Percentiles rank a stretch among this genome's conserved stretches.
Evolutionary conservation across 2,888 invertebrate species (phyloP).

Genomic region (Drosophila prostipennis): DNA sequence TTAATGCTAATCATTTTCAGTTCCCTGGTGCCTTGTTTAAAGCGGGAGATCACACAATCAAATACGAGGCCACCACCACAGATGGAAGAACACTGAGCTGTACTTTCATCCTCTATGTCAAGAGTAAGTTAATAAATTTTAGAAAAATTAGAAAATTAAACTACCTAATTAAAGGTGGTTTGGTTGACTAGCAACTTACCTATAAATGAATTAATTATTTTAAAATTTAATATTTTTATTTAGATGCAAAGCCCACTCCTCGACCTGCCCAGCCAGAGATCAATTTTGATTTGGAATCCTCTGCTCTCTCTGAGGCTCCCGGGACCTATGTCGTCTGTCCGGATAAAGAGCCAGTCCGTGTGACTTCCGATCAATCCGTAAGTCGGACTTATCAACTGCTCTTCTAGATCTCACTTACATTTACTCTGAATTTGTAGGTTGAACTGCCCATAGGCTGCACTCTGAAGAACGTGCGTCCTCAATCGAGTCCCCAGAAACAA

Average conservation of each 20-base stretch:
- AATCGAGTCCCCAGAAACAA: slow-evolving; percentile 50
- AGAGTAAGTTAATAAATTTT: slow-evolving; percentile 83
- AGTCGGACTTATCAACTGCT: slow-evolving; percentile 73
- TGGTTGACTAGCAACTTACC: no score
- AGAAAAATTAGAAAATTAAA: no score
- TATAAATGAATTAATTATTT: background rate
- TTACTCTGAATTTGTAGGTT: slow-evolving; percentile 64
- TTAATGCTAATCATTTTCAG: slow-evolving; percentile 74
- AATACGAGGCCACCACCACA: slow-evolving; percentile 87
- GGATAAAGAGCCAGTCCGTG: slow-evolving; percentile 80
- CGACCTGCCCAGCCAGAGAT: background rate
- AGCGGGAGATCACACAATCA: slow-evolving; percentile 87
- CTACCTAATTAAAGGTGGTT: no score
- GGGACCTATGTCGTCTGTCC: slow-evolving; percentile 80
- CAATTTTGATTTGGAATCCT: slow-evolving; percentile 12
- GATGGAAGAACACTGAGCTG: slow-evolving; percentile 87
- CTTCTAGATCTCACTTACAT: background rate
- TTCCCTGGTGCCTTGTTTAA: slow-evolving; percentile 87
- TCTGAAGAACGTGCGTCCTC: slow-evolving; percentile 81
- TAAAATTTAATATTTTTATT: background rate
- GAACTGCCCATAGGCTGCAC: slow-evolving; percentile 82
- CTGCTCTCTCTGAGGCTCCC: slow-evolving; percentile 64
- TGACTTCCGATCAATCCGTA: slow-evolving; percentile 82
- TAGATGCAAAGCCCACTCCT: background rate
- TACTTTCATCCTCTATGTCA: slow-evolving; percentile 87